A percentile compares a stretch with the other conserved stretches of the same genome.
Conservation (phyloP, 2,113 vertebrate genomes). For the Taurulus bubalis region DNA sequence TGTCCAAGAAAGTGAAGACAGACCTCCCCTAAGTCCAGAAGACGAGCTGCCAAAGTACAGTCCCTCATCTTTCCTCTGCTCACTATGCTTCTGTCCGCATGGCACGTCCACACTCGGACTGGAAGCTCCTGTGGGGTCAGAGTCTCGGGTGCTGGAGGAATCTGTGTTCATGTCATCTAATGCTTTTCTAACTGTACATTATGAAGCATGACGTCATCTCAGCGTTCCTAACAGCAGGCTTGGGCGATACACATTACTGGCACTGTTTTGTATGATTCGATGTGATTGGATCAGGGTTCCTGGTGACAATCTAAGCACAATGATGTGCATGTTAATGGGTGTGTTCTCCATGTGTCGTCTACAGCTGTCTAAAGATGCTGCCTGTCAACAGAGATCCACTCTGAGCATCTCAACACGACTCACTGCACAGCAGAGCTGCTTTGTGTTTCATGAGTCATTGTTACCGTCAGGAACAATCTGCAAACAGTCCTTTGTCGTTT, state of each 20-base stretch:
- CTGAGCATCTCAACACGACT: not conserved
- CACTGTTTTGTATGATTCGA: not conserved
- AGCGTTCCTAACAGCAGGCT: constrained; percentile 19
- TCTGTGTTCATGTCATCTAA: not conserved
- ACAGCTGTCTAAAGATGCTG: not conserved
- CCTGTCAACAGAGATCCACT: not conserved
- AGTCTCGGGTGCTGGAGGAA: not conserved
- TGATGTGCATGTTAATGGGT: not conserved
- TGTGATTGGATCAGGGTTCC: not conserved
- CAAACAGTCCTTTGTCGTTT: no score
- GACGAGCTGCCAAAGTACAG: constrained; percentile 79
- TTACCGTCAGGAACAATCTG: no score
- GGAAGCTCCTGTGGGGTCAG: not conserved
- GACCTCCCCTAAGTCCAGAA: constrained; percentile 62
- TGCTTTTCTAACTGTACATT: not conserved
- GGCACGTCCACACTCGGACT: not conserved
- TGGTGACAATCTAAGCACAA: not conserved
- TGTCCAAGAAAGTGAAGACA: constrained; percentile 83
- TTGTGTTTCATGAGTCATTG: no score
- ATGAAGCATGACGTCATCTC: constrained; percentile 16
- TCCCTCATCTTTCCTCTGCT: constrained; percentile 61
- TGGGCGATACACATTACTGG: constrained; percentile 10
- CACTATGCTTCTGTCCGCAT: constrained; percentile 49
- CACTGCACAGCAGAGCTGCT: no score
- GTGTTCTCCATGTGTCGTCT: not conserved